phyloP scores from a whole-genome alignment of 2,797 vertebrate species.

The Sebastes elongatus region DNA sequence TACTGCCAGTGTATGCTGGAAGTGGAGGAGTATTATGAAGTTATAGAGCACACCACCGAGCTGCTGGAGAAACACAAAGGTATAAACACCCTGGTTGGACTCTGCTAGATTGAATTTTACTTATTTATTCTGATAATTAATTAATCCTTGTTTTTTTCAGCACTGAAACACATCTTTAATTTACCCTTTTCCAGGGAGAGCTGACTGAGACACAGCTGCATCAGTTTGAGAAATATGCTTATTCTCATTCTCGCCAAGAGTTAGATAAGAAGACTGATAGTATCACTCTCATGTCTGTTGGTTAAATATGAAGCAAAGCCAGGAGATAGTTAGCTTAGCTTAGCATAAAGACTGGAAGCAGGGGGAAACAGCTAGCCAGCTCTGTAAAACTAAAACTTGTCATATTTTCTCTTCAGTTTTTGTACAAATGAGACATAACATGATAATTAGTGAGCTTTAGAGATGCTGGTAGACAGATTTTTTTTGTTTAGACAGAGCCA shows the following conservation, averaged over 20 bases:
- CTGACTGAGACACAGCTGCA: not conserved
- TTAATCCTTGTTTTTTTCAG: not conserved
- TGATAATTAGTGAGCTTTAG: not conserved
- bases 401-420: not conserved
- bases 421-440: not conserved
- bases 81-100: constrained; percentile 31
- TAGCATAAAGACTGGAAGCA: not conserved
- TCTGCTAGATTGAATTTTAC: not conserved
- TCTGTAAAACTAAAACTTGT: not conserved
- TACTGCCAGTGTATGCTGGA: constrained; percentile 88
- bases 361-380: not conserved
- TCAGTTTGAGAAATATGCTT: not conserved
- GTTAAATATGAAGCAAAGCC: too few relatives aligned
- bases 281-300: too few relatives aligned
- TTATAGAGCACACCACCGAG: constrained; percentile 82
- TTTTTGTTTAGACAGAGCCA: not conserved
- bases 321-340: too few relatives aligned
- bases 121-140: not conserved
- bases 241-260: too few relatives aligned
- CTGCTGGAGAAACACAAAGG: constrained; percentile 85
- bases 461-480: not conserved
- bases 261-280: too few relatives aligned
- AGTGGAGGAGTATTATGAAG: constrained; percentile 85
- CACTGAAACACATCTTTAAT: not conserved
- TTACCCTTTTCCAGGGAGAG: not conserved